phyloP scores from a whole-genome alignment of 1,140 invertebrate genomes.

The Condylostylus longicornis region DNA sequence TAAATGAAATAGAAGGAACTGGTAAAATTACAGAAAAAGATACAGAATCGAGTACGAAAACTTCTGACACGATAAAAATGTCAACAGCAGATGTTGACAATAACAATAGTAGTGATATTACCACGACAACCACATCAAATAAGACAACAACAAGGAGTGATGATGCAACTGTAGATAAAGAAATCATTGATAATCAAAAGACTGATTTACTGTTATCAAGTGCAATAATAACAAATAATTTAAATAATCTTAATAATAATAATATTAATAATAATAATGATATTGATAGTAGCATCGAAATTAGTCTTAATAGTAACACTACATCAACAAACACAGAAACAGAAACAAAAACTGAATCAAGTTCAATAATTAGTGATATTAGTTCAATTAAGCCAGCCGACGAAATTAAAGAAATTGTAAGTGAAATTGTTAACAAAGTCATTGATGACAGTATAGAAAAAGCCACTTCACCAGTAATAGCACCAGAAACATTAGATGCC shows the following conservation, averaged over 20 bases:
- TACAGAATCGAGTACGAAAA: neutral
- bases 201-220: constrained; percentile 9
- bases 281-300: no score
- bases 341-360: neutral
- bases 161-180: no score
- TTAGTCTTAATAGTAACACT: neutral
- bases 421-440: constrained; percentile 25
- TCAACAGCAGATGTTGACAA: constrained; percentile 7
- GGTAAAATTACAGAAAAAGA: neutral
- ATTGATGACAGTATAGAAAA: constrained; percentile 13
- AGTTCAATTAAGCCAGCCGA: neutral
- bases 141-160: constrained; percentile 2
- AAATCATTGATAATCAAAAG: constrained; percentile 13
- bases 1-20: neutral
- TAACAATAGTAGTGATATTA: constrained; percentile 4
- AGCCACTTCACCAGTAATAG: constrained; percentile 3
- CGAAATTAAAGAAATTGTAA: constrained; percentile 18
- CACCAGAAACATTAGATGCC: neutral
- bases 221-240: constrained; percentile 5
- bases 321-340: neutral
- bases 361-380: neutral
- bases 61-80: neutral
- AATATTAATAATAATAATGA: neutral
- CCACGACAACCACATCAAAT: constrained; percentile 11
- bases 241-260: neutral